phyloP scores from a whole-genome alignment of 2,888 invertebrate genomes.

The Tetragonula carbonaria region DNA sequence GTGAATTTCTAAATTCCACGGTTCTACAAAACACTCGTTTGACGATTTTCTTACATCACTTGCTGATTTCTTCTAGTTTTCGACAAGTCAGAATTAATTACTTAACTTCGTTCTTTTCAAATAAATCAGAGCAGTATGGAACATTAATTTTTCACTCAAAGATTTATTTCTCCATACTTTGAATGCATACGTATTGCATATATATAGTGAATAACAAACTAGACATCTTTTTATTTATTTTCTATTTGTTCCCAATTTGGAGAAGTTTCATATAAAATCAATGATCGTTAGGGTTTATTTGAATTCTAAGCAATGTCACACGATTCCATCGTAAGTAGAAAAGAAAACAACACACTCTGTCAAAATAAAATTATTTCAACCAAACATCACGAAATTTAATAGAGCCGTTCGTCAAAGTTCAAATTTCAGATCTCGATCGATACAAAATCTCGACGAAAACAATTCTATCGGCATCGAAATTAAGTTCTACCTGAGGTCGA shows the following conservation, averaged over 20 bases:
- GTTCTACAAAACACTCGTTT: neutral
- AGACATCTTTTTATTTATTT: too few relatives aligned
- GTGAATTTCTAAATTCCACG: neutral
- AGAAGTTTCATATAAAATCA: neutral
- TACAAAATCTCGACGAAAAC: neutral
- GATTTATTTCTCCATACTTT: neutral
- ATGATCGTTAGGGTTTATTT: neutral
- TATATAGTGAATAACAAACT: too few relatives aligned
- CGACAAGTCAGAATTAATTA: too few relatives aligned
- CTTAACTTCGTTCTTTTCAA: too few relatives aligned
- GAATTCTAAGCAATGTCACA: neutral
- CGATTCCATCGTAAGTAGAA: neutral
- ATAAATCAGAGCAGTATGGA: neutral
- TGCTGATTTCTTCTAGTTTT: too few relatives aligned
- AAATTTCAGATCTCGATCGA: neutral
- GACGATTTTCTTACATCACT: too few relatives aligned
- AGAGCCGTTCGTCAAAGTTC: neutral
- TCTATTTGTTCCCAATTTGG: too few relatives aligned
- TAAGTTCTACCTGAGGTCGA: slow-evolving; percentile 11
- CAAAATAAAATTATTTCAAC: neutral
- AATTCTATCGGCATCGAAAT: neutral
- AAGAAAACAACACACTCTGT: neutral
- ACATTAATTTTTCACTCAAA: neutral
- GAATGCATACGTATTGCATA: too few relatives aligned
- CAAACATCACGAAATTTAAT: neutral